These are phyloP conservation scores for Hyppa rectilinea DNA, from an alignment of 2,888 invertebrate genomes.

Conservation along the genomic window DNA sequence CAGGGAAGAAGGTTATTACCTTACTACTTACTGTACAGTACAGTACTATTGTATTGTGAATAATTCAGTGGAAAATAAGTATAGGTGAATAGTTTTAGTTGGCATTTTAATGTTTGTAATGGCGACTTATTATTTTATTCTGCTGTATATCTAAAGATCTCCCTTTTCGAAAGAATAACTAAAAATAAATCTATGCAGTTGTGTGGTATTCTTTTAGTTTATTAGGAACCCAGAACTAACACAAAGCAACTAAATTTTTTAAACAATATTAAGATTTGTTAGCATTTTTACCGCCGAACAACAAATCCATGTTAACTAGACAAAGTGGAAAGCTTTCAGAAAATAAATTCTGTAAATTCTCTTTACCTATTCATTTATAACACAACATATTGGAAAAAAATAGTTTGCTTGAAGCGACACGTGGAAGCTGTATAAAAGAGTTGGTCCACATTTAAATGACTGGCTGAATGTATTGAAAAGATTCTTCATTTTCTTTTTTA, in stretches of 20 bases:
- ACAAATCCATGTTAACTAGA: neutral
- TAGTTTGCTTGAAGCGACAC: conserved; percentile 15
- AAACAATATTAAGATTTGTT: too few relatives aligned
- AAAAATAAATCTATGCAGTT: neutral
- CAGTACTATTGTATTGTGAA: too few relatives aligned
- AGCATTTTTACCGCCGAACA: neutral
- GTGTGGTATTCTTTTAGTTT: neutral
- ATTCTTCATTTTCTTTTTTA: neutral
- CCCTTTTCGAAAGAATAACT: too few relatives aligned
- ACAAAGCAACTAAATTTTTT: too few relatives aligned
- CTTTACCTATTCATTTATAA: conserved; percentile 8
- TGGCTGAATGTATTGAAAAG: conserved; percentile 23
- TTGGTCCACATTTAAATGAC: conserved; percentile 26
- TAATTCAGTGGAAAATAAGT: neutral
- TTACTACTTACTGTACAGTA: too few relatives aligned
- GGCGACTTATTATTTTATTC: neutral
- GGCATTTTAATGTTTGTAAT: neutral
- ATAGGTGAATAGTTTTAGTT: neutral
- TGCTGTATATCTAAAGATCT: too few relatives aligned
- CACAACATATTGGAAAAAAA: conserved; percentile 22
- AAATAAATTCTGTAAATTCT: conserved; percentile 7
- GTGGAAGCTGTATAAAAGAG: conserved; percentile 12
- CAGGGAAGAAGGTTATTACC: too few relatives aligned
- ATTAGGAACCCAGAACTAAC: neutral
- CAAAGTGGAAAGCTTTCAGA: neutral